A percentile compares a stretch with the other conserved stretches of the same genome.
These are phyloP conservation scores for Ectemnius cavifrons DNA, from an alignment of 2,888 invertebrate species.

Conservation along the genomic window DNA sequence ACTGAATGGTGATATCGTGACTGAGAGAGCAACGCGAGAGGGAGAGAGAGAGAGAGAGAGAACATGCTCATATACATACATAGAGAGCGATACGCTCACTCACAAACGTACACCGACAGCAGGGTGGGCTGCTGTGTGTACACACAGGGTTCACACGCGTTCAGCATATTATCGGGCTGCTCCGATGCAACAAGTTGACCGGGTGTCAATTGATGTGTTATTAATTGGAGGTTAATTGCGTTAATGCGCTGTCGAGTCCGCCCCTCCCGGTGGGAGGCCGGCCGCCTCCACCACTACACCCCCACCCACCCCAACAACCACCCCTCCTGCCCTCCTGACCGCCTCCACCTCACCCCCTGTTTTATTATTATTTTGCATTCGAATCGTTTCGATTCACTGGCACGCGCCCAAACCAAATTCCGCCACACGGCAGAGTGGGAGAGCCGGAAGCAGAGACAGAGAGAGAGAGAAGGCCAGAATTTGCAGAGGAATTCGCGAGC, in stretches of 20 bases:
- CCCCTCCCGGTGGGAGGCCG: constrained; percentile 40
- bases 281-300: constrained; percentile 37
- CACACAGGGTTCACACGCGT: constrained; percentile 58
- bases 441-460: constrained; percentile 1
- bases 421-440: constrained; percentile 21
- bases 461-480: constrained; percentile 12
- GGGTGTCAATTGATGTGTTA: constrained; percentile 77
- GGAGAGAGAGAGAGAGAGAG: constrained; percentile 14
- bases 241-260: constrained; percentile 72
- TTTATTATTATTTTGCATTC: constrained; percentile 74
- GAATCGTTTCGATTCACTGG: constrained; percentile 73
- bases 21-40: constrained; percentile 5
- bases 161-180: constrained; percentile 71
- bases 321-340: constrained; percentile 41
- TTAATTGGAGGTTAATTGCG: constrained; percentile 78
- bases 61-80: constrained; percentile 26
- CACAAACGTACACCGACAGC: constrained; percentile 28
- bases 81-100: constrained; percentile 37
- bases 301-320: constrained; percentile 42
- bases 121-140: constrained; percentile 33
- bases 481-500: constrained; percentile 11
- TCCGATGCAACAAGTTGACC: constrained; percentile 76
- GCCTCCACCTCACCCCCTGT: constrained; percentile 51
- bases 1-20: no score
- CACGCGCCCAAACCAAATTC: constrained; percentile 71